phyloP scores from a whole-genome alignment of 2,888 invertebrate species.

The Cephonodes hylas region DNA sequence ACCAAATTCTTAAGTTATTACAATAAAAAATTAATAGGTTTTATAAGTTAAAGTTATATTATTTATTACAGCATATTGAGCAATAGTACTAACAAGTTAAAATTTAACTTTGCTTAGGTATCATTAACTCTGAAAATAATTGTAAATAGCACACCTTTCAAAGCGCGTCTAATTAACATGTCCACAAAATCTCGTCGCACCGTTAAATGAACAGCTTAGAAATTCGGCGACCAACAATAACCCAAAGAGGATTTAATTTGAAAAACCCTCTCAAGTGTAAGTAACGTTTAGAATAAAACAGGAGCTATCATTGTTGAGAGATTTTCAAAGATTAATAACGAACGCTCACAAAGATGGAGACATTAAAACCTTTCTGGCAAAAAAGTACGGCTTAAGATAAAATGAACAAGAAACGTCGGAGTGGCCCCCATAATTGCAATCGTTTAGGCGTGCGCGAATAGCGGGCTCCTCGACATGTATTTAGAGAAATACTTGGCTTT shows the following conservation, averaged over 20 bases:
- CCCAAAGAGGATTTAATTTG: slow-evolving; percentile 44
- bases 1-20: too few species aligned
- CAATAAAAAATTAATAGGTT: too few species aligned
- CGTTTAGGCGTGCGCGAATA: neutral
- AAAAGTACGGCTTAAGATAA: slow-evolving; percentile 63
- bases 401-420: slow-evolving; percentile 54
- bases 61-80: too few species aligned
- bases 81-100: too few species aligned
- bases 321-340: slow-evolving; percentile 72
- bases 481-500: neutral
- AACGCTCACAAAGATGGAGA: slow-evolving; percentile 65
- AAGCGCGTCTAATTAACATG: neutral
- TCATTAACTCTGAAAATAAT: too few species aligned
- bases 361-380: slow-evolving; percentile 65
- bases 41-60: too few species aligned
- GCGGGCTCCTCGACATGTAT: neutral
- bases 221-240: neutral
- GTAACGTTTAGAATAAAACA: slow-evolving; percentile 50
- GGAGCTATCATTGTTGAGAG: slow-evolving; percentile 56
- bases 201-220: neutral
- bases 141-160: too few species aligned
- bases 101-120: too few species aligned
- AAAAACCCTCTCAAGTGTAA: slow-evolving; percentile 60
- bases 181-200: neutral
- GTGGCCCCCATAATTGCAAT: slow-evolving; percentile 31